phyloP scores from a whole-genome alignment of 2,113 vertebrate species.

The Amia ocellicauda region DNA sequence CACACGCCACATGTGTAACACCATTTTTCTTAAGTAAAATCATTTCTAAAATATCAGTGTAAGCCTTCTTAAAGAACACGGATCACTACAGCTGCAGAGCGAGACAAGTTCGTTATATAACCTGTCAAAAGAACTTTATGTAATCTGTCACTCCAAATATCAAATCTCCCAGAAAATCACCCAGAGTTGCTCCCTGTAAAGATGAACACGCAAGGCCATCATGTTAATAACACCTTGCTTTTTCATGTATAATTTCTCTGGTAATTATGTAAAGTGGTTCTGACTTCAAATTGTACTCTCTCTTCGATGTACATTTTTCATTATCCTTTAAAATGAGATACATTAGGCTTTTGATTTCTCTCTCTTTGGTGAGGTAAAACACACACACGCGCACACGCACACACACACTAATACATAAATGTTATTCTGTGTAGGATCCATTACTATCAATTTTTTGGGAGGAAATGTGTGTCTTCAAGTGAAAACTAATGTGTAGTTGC shows the following conservation, averaged over 20 bases:
- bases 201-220: conserved; percentile 6
- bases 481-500: neutral
- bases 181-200: neutral
- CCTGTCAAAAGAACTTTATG: neutral
- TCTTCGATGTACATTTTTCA: conserved; percentile 1
- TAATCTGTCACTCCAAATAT: neutral
- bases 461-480: neutral
- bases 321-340: conserved; percentile 17
- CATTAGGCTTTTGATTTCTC: conserved; percentile 51
- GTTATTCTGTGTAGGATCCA: neutral
- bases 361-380: conserved; percentile 22
- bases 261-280: conserved; percentile 11
- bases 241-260: conserved; percentile 7
- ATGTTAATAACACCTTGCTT: conserved; percentile 15
- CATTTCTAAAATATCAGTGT: too few relatives aligned
- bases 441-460: neutral
- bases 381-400: conserved; percentile 13
- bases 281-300: conserved; percentile 1
- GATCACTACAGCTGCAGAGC: neutral
- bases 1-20: too few relatives aligned
- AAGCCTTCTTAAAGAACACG: too few relatives aligned
- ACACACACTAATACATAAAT: neutral
- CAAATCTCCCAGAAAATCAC: neutral
- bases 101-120: neutral
- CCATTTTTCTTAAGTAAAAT: too few relatives aligned